Conservation (phyloP, 2,113 vertebrate genomes). For the Chaetorhynchus papuensis region DNA sequence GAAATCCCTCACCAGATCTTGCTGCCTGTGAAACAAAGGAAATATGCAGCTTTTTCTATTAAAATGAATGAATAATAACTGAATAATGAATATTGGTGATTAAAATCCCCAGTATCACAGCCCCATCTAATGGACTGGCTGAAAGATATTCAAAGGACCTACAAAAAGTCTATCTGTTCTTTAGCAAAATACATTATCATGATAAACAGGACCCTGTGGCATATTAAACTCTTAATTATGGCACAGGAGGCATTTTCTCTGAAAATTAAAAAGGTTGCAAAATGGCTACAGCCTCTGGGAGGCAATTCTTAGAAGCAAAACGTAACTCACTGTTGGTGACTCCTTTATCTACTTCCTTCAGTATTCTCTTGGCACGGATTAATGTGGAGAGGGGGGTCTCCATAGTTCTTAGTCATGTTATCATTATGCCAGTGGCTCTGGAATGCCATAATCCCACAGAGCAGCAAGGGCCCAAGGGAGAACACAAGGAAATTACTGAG, state of each 20-base stretch:
- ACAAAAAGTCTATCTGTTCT: not conserved
- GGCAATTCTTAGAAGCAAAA: not conserved
- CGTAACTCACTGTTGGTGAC: not conserved
- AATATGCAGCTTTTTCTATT: not conserved
- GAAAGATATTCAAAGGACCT: slow-evolving; percentile 7
- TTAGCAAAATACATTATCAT: not conserved
- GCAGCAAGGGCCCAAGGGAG: not conserved
- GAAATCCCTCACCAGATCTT: not conserved
- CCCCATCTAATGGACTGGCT: slow-evolving; percentile 61
- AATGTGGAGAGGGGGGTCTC: not conserved
- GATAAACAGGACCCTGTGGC: slow-evolving; percentile 4
- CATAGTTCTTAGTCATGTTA: slow-evolving; percentile 18
- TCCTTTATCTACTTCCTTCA: slow-evolving; percentile 43
- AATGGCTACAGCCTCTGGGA: slow-evolving; percentile 23
- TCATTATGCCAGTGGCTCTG: not conserved
- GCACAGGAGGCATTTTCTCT: not conserved
- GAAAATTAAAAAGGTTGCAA: slow-evolving; percentile 45
- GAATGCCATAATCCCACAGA: slow-evolving; percentile 13
- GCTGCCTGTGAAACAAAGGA: not conserved
- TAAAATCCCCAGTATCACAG: slow-evolving; percentile 56
- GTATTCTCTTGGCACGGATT: not conserved
- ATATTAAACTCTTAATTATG: slow-evolving; percentile 22
- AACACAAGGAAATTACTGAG: not conserved
- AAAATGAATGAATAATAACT: slow-evolving; percentile 3
- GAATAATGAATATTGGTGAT: not conserved